Percentiles rank a stretch among this genome's conserved stretches.
Evolutionary conservation across 2,113 vertebrate species (phyloP).

Genomic region (Zosterops lateralis): DNA sequence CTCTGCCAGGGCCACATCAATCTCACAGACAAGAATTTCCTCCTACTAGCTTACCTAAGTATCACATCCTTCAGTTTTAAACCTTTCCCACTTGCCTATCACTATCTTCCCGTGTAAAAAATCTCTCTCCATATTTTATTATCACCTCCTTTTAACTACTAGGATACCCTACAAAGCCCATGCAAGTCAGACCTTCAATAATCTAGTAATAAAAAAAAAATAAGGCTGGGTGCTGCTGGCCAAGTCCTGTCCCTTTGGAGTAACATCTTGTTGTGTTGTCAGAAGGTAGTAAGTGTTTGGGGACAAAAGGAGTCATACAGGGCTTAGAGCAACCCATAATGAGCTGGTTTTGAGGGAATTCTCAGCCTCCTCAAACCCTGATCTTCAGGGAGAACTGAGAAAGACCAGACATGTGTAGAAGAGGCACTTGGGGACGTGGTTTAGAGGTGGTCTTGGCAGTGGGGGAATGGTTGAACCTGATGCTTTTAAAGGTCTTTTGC

Average conservation of each 20-base stretch:
- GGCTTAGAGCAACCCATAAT: neutral
- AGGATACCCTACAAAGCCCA: neutral
- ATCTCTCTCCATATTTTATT: neutral
- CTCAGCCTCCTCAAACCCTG: neutral
- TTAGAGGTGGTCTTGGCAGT: neutral
- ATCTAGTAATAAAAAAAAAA: neutral
- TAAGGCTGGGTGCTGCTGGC: neutral
- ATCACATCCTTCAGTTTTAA: neutral
- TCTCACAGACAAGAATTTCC: neutral
- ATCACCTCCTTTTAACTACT: neutral
- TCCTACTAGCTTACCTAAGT: neutral
- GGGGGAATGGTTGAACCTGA: neutral
- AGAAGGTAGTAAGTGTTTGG: neutral
- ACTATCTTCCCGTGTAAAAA: neutral
- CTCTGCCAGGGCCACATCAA: fast-evolving
- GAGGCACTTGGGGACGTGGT: neutral
- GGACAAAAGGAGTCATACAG: neutral
- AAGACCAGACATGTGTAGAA: neutral
- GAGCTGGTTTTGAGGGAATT: neutral
- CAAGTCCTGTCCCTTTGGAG: neutral
- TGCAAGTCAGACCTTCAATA: neutral
- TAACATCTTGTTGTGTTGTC: neutral
- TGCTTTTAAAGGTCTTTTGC: neutral
- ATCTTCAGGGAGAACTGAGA: neutral
- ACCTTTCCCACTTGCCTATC: neutral